These are phyloP conservation scores for Kryphioiulus occultus DNA, from an alignment of 2,888 invertebrate species.

Conservation along the genomic window DNA sequence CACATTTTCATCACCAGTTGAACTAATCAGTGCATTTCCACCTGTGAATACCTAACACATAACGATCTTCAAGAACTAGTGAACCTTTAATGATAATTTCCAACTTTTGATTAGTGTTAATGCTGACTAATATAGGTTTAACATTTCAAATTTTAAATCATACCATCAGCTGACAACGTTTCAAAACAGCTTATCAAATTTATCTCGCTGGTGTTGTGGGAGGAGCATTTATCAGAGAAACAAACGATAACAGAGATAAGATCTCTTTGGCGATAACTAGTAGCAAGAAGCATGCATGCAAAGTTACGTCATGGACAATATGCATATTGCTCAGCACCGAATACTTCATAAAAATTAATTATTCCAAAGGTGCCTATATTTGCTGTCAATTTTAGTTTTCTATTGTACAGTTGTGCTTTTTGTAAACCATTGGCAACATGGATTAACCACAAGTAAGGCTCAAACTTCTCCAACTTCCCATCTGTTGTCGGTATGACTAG, in stretches of 20 bases:
- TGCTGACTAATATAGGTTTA: not conserved
- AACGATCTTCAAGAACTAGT: not conserved
- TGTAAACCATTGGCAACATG: not conserved
- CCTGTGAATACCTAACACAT: too few species aligned
- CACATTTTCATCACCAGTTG: too few species aligned
- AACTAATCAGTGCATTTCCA: too few species aligned
- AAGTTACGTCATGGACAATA: not conserved
- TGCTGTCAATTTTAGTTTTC: not conserved
- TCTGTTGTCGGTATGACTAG: not conserved
- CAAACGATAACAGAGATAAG: not conserved
- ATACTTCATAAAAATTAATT: not conserved
- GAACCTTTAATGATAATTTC: not conserved
- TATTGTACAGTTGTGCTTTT: conserved; percentile 1
- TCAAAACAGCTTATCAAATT: too few species aligned
- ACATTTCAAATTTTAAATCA: not conserved
- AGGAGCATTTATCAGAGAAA: not conserved
- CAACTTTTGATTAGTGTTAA: not conserved
- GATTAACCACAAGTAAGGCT: not conserved
- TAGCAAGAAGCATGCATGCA: conserved; percentile 6
- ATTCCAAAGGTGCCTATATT: not conserved
- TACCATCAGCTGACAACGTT: not conserved
- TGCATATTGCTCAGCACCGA: not conserved
- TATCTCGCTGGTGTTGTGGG: not conserved
- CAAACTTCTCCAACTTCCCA: not conserved
- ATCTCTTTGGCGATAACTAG: not conserved